Conservation (phyloP, 1,140 invertebrate species). For the Lepidurus apus region DNA sequence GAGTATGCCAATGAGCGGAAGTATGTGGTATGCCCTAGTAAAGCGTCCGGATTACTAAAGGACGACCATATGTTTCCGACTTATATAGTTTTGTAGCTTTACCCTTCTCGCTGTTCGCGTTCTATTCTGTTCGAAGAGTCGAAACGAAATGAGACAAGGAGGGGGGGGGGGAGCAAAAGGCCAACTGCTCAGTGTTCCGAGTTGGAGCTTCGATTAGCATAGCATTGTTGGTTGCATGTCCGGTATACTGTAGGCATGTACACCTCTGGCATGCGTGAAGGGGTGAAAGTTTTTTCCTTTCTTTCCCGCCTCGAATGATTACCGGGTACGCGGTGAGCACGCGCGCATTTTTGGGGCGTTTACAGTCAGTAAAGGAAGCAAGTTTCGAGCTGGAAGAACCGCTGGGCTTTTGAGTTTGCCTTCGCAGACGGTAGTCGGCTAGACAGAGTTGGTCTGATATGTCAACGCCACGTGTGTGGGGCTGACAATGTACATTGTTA, state of each 20-base stretch:
- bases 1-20: slow-evolving; percentile 1
- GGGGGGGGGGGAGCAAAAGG: not conserved
- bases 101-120: not conserved
- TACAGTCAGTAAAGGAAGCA: not conserved
- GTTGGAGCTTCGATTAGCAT: slow-evolving; percentile 9
- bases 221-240: slow-evolving; percentile 10
- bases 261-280: not conserved
- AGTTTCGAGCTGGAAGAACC: not conserved
- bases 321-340: not conserved
- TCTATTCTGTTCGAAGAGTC: not conserved
- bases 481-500: not conserved
- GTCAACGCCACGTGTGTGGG: not conserved
- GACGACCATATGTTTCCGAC: not conserved
- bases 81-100: not conserved
- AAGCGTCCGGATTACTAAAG: not conserved
- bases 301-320: not conserved
- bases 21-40: not conserved
- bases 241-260: not conserved
- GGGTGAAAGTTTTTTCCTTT: not conserved
- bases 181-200: slow-evolving; percentile 12
- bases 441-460: not conserved
- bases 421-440: not conserved
- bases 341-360: slow-evolving; percentile 1
- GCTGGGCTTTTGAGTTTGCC: not conserved
- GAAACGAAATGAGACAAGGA: not conserved